Conservation (phyloP, 2,888 invertebrate species). For the Mystacides longicornis region DNA sequence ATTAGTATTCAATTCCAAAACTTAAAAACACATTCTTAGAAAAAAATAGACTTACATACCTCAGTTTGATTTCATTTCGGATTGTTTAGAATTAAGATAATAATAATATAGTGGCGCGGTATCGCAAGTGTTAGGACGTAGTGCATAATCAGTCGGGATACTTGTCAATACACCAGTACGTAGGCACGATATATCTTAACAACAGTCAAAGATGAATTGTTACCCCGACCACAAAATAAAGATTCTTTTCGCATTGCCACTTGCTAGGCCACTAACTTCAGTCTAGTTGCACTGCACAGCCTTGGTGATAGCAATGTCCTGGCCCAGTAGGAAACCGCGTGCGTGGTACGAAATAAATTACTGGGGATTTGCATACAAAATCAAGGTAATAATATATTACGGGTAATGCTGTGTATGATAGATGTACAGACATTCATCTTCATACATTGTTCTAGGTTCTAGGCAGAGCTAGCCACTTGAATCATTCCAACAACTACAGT, state of each 20-base stretch:
- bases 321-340: conserved; percentile 1
- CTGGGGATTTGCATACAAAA: background rate
- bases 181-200: background rate
- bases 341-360: background rate
- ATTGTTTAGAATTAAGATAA: too few species aligned
- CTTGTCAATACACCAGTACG: background rate
- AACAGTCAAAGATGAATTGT: background rate
- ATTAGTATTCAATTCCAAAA: too few species aligned
- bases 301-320: background rate
- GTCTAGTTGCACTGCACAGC: background rate
- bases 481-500: too few species aligned
- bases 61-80: too few species aligned
- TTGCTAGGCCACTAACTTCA: background rate
- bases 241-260: background rate
- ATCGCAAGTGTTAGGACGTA: background rate
- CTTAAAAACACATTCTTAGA: too few species aligned
- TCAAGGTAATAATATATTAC: background rate
- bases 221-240: background rate
- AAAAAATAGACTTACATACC: too few species aligned
- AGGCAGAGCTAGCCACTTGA: too few species aligned
- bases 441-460: conserved; percentile 1
- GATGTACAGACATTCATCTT: background rate
- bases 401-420: background rate
- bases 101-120: too few species aligned
- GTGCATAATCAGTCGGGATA: background rate